Percentiles rank a stretch among this genome's conserved stretches.
Evolutionary conservation across 2,113 vertebrate genomes (phyloP).

Genomic region (Gnathonemus longibarbis): DNA sequence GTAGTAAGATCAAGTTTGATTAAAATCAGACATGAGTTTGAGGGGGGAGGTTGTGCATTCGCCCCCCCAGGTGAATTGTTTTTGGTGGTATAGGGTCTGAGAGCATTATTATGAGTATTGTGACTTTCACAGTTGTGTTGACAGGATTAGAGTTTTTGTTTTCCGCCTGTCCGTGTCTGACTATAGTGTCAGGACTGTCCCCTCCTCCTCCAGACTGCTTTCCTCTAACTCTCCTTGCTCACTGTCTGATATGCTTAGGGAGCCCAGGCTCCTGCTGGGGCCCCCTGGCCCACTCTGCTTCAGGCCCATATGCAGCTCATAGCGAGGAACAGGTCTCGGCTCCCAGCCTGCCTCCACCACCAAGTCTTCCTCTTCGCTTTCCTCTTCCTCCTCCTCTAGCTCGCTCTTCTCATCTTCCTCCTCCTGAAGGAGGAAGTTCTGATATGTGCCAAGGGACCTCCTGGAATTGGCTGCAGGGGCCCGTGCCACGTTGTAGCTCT

Average conservation of each 20-base stretch:
- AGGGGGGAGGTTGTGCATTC: neutral
- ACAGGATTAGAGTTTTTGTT: neutral
- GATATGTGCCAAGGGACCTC: slow-evolving; percentile 66
- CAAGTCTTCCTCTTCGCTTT: slow-evolving; percentile 80
- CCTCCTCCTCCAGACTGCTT: slow-evolving; percentile 81
- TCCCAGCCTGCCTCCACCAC: slow-evolving; percentile 73
- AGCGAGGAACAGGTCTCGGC: slow-evolving; percentile 65
- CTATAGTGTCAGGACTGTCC: slow-evolving; percentile 47
- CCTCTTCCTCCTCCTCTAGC: slow-evolving; percentile 53
- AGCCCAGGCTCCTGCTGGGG: slow-evolving; percentile 55
- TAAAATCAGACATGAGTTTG: neutral
- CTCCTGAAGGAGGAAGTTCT: slow-evolving; percentile 69
- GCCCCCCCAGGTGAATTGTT: neutral
- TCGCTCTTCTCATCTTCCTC: neutral
- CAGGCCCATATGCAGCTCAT: slow-evolving; percentile 68
- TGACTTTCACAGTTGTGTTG: neutral
- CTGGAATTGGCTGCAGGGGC: slow-evolving; percentile 37
- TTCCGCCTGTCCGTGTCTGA: neutral
- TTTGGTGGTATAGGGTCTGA: neutral
- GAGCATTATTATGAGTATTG: neutral
- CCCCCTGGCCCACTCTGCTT: slow-evolving; percentile 63
- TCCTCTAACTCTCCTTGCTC: slow-evolving; percentile 36
- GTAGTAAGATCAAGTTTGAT: neutral
- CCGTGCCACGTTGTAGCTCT: slow-evolving; percentile 86
- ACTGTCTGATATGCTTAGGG: slow-evolving; percentile 45